Percentiles rank a stretch among this genome's conserved stretches.
Conservation (phyloP, 2,888 invertebrate genomes). For the Ophioninae sp. region DNA sequence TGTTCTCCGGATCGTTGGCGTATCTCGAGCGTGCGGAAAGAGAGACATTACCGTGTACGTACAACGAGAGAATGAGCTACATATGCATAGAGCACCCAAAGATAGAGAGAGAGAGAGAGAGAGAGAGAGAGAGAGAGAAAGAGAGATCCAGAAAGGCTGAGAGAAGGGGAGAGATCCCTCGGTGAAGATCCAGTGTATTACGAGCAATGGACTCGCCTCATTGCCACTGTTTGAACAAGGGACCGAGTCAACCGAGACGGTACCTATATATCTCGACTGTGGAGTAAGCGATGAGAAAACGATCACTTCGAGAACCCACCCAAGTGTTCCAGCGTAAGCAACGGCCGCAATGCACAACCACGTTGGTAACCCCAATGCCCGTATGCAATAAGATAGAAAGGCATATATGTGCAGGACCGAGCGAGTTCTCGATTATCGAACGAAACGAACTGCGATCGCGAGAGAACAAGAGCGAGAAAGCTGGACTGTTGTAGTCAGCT, state of each 20-base stretch:
- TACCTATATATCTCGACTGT: background rate
- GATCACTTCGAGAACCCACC: conserved; percentile 49
- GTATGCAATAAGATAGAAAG: conserved; percentile 32
- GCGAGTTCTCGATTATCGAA: conserved; percentile 47
- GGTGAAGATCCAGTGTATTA: conserved; percentile 48
- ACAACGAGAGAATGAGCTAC: conserved; percentile 27
- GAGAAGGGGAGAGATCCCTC: conserved; percentile 38
- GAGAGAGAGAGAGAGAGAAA: conserved; percentile 30
- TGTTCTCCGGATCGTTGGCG: conserved; percentile 17
- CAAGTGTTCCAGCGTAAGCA: conserved; percentile 38
- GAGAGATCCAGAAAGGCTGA: background rate
- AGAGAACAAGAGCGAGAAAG: conserved; percentile 43
- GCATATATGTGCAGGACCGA: conserved; percentile 32
- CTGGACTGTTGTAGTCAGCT: conserved; percentile 1
- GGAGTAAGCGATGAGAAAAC: conserved; percentile 45
- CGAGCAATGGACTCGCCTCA: conserved; percentile 54
- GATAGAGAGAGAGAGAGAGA: background rate
- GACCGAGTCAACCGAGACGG: conserved; percentile 46
- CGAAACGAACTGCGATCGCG: conserved; percentile 44
- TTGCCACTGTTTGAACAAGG: conserved; percentile 53
- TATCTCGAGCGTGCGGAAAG: conserved; percentile 39
- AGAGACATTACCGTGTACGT: conserved; percentile 53
- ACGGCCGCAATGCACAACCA: conserved; percentile 14
- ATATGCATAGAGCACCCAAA: conserved; percentile 17
- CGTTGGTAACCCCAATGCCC: conserved; percentile 1